Conservation (phyloP, 2,797 vertebrate genomes). For the Oryzias dopingdopingensis region DNA sequence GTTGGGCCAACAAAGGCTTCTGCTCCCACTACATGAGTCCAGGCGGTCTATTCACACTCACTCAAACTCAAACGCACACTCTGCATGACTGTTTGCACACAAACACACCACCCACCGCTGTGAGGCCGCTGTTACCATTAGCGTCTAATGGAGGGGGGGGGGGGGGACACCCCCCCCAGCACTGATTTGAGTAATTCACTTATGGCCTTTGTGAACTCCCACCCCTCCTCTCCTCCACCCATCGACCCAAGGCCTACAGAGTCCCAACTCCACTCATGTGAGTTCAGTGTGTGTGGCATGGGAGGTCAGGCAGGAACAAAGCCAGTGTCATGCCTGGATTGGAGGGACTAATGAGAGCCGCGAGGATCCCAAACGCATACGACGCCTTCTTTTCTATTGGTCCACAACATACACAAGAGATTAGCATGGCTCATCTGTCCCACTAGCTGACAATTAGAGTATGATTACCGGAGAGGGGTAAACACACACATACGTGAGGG, state of each 20-base stretch:
- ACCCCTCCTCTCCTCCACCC: conserved; percentile 22
- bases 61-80: conserved; percentile 65
- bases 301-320: conserved; percentile 67
- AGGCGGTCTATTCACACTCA: conserved; percentile 64
- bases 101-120: conserved; percentile 55
- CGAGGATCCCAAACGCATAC: conserved; percentile 60
- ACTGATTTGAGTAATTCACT: conserved; percentile 75
- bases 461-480: conserved; percentile 42
- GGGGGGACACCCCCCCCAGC: conserved; percentile 41
- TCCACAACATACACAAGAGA: conserved; percentile 60
- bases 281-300: conserved; percentile 64
- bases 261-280: conserved; percentile 62
- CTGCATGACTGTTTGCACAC: conserved; percentile 40
- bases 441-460: conserved; percentile 62
- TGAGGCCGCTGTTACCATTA: conserved; percentile 61
- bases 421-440: conserved; percentile 62
- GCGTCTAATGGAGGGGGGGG: conserved; percentile 37
- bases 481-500: conserved; percentile 41
- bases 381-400: conserved; percentile 54
- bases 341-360: conserved; percentile 67
- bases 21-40: conserved; percentile 64
- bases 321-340: conserved; percentile 65
- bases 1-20: conserved; percentile 77
- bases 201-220: conserved; percentile 72
- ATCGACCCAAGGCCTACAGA: conserved; percentile 26